These are phyloP conservation scores for Drosophila kepulauana DNA, from an alignment of 1,140 invertebrate genomes.

Conservation along the genomic window DNA sequence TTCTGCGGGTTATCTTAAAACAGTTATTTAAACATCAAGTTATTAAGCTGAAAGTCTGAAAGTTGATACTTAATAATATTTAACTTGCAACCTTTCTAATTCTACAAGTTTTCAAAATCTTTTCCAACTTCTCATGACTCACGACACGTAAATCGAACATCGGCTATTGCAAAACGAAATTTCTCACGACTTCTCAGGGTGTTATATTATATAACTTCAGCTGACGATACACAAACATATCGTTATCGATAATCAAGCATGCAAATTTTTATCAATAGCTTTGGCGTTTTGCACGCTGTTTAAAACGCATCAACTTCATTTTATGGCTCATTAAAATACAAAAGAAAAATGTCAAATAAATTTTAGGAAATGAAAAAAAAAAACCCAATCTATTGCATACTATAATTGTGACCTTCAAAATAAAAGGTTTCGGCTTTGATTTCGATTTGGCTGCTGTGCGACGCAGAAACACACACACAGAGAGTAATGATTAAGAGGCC, in stretches of 20 bases:
- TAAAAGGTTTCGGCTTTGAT: background rate
- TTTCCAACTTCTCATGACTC: background rate
- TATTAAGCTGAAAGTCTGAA: too few relatives aligned
- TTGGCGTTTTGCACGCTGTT: slow-evolving; percentile 18
- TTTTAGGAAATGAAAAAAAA: slow-evolving; percentile 3
- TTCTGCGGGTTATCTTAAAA: too few relatives aligned
- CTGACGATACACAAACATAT: background rate
- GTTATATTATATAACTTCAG: background rate
- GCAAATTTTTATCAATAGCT: slow-evolving; percentile 7
- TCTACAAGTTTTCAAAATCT: too few relatives aligned
- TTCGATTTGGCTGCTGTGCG: slow-evolving; percentile 3
- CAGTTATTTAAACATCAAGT: too few relatives aligned
- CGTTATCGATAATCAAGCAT: slow-evolving; percentile 12
- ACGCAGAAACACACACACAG: background rate
- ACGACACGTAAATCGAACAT: too few relatives aligned
- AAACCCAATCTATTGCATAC: background rate
- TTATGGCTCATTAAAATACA: slow-evolving; percentile 1
- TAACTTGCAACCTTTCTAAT: too few relatives aligned
- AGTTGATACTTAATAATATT: too few relatives aligned
- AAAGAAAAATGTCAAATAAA: slow-evolving; percentile 6
- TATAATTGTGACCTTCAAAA: slow-evolving; percentile 21
- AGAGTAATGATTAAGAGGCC: slow-evolving; percentile 9
- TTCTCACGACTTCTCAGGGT: background rate
- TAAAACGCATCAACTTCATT: slow-evolving; percentile 7
- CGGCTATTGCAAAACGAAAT: background rate